Percentiles rank a stretch among this genome's conserved stretches.
These are phyloP conservation scores for Gasterosteus nipponicus DNA, from an alignment of 2,113 vertebrate species.

Conservation along the genomic window DNA sequence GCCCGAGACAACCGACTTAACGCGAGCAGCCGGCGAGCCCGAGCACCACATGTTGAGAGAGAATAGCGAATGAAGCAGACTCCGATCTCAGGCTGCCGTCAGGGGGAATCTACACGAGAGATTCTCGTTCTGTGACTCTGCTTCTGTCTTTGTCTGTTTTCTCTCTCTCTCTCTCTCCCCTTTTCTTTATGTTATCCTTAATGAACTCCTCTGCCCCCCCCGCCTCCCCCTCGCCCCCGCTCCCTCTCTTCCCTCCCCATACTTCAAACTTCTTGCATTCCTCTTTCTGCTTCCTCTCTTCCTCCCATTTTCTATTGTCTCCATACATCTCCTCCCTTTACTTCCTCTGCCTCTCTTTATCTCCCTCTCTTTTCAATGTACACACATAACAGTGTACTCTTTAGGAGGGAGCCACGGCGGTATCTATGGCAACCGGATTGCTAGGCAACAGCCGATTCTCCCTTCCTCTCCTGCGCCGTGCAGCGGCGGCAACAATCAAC, in stretches of 20 bases:
- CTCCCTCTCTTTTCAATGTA: constrained; percentile 75
- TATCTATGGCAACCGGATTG: constrained; percentile 87
- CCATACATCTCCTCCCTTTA: constrained; percentile 25
- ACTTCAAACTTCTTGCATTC: constrained; percentile 63
- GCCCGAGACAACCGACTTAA: constrained; percentile 66
- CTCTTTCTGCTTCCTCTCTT: constrained; percentile 20
- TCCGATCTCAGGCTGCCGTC: constrained; percentile 76
- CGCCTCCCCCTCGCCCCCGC: constrained; percentile 24
- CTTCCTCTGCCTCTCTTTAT: not conserved
- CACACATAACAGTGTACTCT: constrained; percentile 84
- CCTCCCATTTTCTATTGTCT: constrained; percentile 26
- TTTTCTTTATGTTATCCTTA: constrained; percentile 75
- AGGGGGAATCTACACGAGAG: constrained; percentile 87
- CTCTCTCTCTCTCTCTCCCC: constrained; percentile 34
- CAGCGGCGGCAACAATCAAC: constrained; percentile 66
- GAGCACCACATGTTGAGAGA: constrained; percentile 75
- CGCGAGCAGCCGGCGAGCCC: constrained; percentile 72
- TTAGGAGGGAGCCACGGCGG: constrained; percentile 82
- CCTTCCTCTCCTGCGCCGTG: constrained; percentile 70
- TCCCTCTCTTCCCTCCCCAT: constrained; percentile 32
- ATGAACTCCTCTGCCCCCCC: constrained; percentile 65
- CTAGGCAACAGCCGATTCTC: constrained; percentile 84
- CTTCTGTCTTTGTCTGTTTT: constrained; percentile 62
- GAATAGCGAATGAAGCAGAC: constrained; percentile 83
- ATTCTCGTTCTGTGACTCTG: constrained; percentile 67